phyloP scores from a whole-genome alignment of 2,113 vertebrate genomes.

The Neopipo cinnamomea region DNA sequence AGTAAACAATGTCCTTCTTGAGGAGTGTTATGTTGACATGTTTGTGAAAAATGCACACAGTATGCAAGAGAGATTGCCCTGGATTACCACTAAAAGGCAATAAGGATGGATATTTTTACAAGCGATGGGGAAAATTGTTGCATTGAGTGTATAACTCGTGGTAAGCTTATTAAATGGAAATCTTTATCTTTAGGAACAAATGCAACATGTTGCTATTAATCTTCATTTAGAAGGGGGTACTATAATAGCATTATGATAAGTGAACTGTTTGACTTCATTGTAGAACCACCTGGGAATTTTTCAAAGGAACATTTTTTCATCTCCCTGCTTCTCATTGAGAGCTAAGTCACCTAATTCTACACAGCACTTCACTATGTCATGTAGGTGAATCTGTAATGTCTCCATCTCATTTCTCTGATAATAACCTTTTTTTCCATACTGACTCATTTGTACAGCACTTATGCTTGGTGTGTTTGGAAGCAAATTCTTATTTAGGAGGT shows the following conservation, averaged over 20 bases:
- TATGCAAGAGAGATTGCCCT: neutral
- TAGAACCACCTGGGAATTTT: constrained; percentile 3
- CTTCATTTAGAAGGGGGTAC: neutral
- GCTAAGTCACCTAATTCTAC: neutral
- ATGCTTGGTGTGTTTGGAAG: neutral
- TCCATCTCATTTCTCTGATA: neutral
- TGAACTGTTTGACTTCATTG: neutral
- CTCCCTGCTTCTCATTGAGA: neutral
- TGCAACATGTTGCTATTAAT: neutral
- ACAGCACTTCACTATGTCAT: neutral
- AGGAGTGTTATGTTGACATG: constrained; percentile 48
- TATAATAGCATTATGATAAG: constrained; percentile 22
- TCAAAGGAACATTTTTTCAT: neutral
- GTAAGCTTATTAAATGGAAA: constrained; percentile 23
- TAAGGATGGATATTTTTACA: neutral
- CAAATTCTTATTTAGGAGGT: neutral
- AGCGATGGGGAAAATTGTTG: neutral
- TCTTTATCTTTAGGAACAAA: neutral
- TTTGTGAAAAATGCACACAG: constrained; percentile 36
- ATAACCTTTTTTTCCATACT: neutral
- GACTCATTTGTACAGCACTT: neutral
- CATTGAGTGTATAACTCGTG: neutral
- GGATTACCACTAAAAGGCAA: constrained; percentile 9
- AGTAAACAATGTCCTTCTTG: constrained; percentile 24
- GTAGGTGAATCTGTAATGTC: neutral